These are phyloP conservation scores for Cepphus grylle DNA, from an alignment of 2,113 vertebrate species.

Conservation along the genomic window DNA sequence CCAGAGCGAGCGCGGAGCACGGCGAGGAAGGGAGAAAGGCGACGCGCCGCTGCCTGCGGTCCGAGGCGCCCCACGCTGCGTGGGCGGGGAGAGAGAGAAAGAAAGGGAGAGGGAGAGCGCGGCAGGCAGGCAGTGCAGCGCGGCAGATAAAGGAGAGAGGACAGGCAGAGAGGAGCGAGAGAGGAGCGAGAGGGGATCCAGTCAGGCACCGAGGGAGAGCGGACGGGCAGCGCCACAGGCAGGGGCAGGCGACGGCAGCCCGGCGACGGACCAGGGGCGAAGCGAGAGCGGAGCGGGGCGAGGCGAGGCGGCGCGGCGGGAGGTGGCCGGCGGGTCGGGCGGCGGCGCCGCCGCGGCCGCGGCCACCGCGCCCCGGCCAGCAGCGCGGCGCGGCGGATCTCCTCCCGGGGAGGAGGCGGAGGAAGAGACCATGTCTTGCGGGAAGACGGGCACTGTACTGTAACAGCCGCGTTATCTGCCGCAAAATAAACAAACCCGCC, in stretches of 20 bases:
- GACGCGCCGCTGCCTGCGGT: background rate
- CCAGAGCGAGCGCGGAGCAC: background rate
- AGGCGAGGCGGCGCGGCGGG: background rate
- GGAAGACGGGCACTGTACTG: constrained; percentile 33
- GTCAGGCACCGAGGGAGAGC: background rate
- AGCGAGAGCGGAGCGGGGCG: background rate
- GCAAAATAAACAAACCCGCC: constrained; percentile 25
- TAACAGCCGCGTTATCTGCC: constrained; percentile 41
- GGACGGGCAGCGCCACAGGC: background rate
- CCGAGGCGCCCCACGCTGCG: constrained; percentile 29
- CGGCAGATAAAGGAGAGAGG: background rate
- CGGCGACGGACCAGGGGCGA: background rate
- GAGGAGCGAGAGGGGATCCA: background rate
- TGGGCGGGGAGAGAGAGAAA: constrained; percentile 40
- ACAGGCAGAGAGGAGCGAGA: background rate
- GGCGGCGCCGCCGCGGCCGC: background rate
- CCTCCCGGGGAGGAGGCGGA: constrained; percentile 19
- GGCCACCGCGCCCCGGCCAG: background rate
- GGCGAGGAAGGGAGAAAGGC: too few species aligned
- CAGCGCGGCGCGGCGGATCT: background rate
- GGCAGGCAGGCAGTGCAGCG: background rate
- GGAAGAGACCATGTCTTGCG: constrained; percentile 46
- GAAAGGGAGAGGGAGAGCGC: background rate
- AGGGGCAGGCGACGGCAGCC: background rate
- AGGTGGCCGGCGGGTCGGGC: background rate